A percentile compares a stretch with the other conserved stretches of the same genome.
These are phyloP conservation scores for Myotis findleyi DNA, from an alignment of 2,797 vertebrate genomes.

Conservation along the genomic window DNA sequence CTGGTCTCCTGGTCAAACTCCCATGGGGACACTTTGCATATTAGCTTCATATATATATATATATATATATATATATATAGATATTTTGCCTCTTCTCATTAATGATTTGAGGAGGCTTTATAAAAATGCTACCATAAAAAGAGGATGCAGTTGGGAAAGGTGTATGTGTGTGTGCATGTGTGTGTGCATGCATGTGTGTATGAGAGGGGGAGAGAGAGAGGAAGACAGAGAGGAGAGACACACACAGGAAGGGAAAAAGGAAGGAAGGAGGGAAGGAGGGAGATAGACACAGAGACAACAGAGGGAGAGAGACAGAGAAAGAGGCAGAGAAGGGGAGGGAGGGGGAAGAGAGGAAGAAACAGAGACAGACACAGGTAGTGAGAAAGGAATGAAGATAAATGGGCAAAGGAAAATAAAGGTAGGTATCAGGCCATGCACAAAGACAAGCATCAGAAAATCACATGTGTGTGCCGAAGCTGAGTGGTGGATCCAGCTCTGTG, in stretches of 20 bases:
- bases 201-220: background rate
- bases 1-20: too few species aligned
- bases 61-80: background rate
- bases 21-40: too few species aligned
- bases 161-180: background rate
- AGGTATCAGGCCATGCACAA: background rate
- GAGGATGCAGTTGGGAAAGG: background rate
- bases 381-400: background rate
- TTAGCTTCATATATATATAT: background rate
- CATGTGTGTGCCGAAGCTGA: fast-evolving
- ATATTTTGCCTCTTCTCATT: background rate
- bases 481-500: background rate
- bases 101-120: background rate
- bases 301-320: too few species aligned
- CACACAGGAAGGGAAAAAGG: background rate
- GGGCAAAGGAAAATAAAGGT: background rate
- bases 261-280: background rate
- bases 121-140: constrained; percentile 6
- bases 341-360: background rate
- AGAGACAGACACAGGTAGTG: background rate
- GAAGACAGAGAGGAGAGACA: background rate
- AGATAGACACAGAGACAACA: background rate
- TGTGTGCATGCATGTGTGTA: background rate
- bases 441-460: background rate
- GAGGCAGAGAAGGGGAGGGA: background rate